phyloP scores from a whole-genome alignment of 2,113 vertebrate species.

The Oreochromis spilurus region DNA sequence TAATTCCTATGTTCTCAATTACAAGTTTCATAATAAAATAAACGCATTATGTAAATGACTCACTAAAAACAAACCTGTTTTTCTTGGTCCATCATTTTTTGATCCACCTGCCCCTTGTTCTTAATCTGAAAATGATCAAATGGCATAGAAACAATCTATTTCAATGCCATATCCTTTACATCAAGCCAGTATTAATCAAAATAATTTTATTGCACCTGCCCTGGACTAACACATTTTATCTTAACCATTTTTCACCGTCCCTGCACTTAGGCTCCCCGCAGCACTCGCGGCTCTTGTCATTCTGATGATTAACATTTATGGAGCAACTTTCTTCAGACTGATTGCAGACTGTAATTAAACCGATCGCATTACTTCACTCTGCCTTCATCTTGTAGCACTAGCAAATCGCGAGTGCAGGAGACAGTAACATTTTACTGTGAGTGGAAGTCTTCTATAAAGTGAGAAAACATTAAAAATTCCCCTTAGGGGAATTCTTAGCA shows the following conservation, averaged over 20 bases:
- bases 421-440: not conserved
- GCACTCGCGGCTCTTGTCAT: not conserved
- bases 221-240: not conserved
- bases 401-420: not conserved
- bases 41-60: not conserved
- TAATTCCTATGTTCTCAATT: not conserved
- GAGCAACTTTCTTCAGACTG: not conserved
- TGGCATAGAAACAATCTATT: not conserved
- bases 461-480: not conserved
- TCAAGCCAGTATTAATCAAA: not conserved
- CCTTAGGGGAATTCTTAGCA: not conserved
- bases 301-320: not conserved
- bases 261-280: not conserved
- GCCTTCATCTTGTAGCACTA: not conserved
- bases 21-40: not conserved
- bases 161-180: not conserved
- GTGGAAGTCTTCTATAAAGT: not conserved
- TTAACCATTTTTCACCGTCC: not conserved
- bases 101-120: conserved; percentile 74
- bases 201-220: not conserved
- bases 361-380: not conserved
- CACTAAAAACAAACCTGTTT: conserved; percentile 59
- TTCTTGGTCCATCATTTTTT: conserved; percentile 79
- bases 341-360: not conserved
- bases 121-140: conserved; percentile 76